phyloP scores from a whole-genome alignment of 2,888 invertebrate genomes.

The Apodemia hepburni region DNA sequence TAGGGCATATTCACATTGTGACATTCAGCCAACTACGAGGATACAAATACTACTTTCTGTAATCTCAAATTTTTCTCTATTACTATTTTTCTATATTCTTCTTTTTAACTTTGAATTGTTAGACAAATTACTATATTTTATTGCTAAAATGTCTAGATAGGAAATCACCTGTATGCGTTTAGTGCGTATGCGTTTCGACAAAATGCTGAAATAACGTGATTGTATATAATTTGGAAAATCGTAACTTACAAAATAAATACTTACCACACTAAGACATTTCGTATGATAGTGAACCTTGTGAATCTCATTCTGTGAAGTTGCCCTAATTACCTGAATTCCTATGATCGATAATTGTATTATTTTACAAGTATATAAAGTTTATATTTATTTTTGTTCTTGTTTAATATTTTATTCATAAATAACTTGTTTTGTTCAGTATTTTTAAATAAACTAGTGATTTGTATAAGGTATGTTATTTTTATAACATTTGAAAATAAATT shows the following conservation, averaged over 20 bases:
- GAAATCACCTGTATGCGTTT: neutral
- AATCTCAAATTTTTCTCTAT: no score
- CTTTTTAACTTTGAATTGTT: no score
- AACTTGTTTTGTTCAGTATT: constrained; percentile 25
- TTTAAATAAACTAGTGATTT: constrained; percentile 30
- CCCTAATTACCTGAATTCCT: neutral
- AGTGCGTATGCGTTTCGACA: no score
- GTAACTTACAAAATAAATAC: neutral
- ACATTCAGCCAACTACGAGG: neutral
- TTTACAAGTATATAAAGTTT: constrained; percentile 3
- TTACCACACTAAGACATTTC: neutral
- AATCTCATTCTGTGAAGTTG: neutral
- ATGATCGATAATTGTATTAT: neutral
- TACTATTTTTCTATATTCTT: no score
- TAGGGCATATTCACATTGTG: neutral
- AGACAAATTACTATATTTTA: no score
- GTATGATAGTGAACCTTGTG: no score
- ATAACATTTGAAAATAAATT: constrained; percentile 26
- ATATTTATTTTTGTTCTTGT: constrained; percentile 15
- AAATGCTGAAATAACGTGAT: no score
- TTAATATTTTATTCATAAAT: constrained; percentile 4
- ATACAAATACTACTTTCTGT: no score
- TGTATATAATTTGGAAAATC: no score
- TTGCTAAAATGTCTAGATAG: neutral
- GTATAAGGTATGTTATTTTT: constrained; percentile 35